Evolutionary conservation across 2,113 vertebrate species (phyloP).

Genomic region (Xenopus laevis): DNA sequence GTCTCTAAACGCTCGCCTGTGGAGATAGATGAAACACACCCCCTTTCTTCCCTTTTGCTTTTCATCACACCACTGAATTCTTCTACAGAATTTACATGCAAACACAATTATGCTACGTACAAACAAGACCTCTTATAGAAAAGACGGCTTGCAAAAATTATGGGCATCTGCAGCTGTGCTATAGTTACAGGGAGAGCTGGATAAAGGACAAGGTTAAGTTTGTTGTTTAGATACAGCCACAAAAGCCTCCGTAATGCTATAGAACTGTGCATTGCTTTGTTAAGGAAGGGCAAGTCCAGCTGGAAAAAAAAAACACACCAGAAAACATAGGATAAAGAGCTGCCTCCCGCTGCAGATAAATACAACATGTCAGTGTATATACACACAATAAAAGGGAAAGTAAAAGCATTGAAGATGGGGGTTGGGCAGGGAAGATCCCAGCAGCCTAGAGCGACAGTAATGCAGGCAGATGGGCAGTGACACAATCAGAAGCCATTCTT

Average conservation of each 20-base stretch:
- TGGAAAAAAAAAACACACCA: too few relatives aligned
- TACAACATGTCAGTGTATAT: neutral
- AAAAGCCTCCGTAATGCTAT: too few relatives aligned
- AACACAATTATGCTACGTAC: neutral
- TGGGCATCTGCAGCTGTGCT: too few relatives aligned
- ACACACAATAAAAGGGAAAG: constrained; percentile 33
- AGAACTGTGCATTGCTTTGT: too few relatives aligned
- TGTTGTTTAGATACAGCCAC: too few relatives aligned
- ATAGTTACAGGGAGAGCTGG: too few relatives aligned
- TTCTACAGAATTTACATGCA: neutral
- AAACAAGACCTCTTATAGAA: neutral
- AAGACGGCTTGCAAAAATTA: too few relatives aligned
- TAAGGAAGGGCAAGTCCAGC: too few relatives aligned
- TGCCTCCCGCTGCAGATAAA: too few relatives aligned
- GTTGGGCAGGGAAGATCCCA: neutral
- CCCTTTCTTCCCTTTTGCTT: constrained; percentile 26
- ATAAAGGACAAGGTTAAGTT: too few relatives aligned
- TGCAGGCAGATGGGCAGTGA: constrained; percentile 42
- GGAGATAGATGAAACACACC: constrained; percentile 31
- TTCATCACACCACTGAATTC: constrained; percentile 10
- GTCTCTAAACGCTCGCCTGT: constrained; percentile 38
- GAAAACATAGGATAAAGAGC: too few relatives aligned
- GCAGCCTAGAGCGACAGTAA: constrained; percentile 18
- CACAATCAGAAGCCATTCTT: constrained; percentile 40
- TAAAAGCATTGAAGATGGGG: constrained; percentile 26